Conservation (phyloP, 2,888 invertebrate genomes). For the Sinodicranocentrus sp. region DNA sequence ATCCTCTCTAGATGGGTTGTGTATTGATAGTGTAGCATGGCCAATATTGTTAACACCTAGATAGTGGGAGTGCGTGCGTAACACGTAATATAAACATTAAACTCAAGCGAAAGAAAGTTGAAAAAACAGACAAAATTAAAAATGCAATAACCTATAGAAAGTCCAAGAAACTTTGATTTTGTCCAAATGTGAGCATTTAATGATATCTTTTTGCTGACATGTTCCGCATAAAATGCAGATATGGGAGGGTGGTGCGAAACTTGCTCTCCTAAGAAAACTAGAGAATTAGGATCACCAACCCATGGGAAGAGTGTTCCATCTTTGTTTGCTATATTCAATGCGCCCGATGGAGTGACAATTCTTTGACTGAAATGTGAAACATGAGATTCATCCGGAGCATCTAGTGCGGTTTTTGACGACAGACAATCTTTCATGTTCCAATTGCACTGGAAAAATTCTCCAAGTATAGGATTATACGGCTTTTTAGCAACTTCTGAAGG, state of each 20-base stretch:
- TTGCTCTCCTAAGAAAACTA: conserved; percentile 94
- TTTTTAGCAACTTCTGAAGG: conserved; percentile 98
- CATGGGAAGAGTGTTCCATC: conserved; percentile 72
- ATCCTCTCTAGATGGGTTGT: conserved; percentile 73
- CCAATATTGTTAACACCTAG: conserved; percentile 94
- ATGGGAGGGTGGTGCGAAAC: conserved; percentile 99
- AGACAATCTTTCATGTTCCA: conserved; percentile 83
- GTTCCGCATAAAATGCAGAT: conserved; percentile 98
- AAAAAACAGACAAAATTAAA: conserved; percentile 78
- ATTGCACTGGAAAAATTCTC: conserved; percentile 95
- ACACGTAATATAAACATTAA: no score
- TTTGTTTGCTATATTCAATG: conserved; percentile 91
- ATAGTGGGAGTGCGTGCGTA: no score
- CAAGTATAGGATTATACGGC: conserved; percentile 98
- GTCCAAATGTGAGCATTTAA: conserved; percentile 99
- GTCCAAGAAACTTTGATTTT: conserved; percentile 98
- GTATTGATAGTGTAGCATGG: conserved; percentile 86
- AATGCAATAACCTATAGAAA: conserved; percentile 87
- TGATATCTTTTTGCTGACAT: conserved; percentile 91
- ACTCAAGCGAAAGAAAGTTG: no score
- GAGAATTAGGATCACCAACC: conserved; percentile 73
- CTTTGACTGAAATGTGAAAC: conserved; percentile 27
- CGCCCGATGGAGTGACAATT: conserved; percentile 78
- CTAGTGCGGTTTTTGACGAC: conserved; percentile 28
- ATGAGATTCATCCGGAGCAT: conserved; percentile 54